Evolutionary conservation across 2,113 vertebrate genomes (phyloP), one percentile per base, ranked within the genome.

Genomic region (Platichthys flesus): DNA sequence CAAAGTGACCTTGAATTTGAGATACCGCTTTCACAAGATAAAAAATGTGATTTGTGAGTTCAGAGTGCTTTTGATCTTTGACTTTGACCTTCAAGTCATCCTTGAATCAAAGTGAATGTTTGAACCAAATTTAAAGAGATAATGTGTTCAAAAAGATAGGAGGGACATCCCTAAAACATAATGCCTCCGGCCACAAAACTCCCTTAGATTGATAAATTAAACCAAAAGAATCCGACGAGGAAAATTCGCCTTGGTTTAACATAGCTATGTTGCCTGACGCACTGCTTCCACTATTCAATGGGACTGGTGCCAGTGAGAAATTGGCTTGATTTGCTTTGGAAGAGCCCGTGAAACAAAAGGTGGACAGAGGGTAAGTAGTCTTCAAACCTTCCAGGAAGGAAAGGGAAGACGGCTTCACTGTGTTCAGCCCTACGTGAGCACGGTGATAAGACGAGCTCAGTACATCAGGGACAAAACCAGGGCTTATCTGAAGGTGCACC

Each of bases 391-490:
- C 49, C 69, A 77, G 62, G n/a, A 51, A 75, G 21, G 62, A 77
- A 84, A 73, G 16, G 42, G 52, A 70, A 86, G 78, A 23, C 12
- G 24, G 42, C 49, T 71, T 18, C 70, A 80, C 73, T 64, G 74
- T 62, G 70, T 47, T 59, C 4, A 20, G 21, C 37, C 82, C 67
- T 31, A 51, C 23, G 20, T 45, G 71, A 76, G 60, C 6, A 31
- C 26, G 26, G 63, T 61, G 82, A 84, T 66, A 67, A 71, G 79
- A 66, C 56, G 54, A 54, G 72, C 64, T 74, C n/a, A 49, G 63
- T 71, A 61, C 57, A 67, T 76, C 26, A 45, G 55, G 77, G 69
- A 84, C 74, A 86, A 89, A 88, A 82, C 74, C 70, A 5, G 15
- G 42, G 77, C 67, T 79, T 77, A 83, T 87, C 81, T 71, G 55